A percentile compares a stretch with the other conserved stretches of the same genome.
These are phyloP conservation scores for Blomia tropicalis DNA, from an alignment of 2,888 invertebrate genomes.

Conservation along the genomic window DNA sequence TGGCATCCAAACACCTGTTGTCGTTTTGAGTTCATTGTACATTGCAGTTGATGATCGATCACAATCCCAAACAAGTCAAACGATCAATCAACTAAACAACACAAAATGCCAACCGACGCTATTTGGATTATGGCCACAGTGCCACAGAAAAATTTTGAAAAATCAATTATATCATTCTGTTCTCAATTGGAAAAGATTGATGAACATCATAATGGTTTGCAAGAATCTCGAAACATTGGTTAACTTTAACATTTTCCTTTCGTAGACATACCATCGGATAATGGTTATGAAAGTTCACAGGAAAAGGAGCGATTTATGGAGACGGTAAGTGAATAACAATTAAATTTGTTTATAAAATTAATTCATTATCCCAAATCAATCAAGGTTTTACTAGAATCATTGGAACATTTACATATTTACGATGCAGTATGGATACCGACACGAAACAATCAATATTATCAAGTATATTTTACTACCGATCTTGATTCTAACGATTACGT, in stretches of 20 bases:
- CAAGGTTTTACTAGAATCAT: neutral
- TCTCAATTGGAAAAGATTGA: neutral
- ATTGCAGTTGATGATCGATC: no score
- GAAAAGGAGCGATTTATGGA: no score
- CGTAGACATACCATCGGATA: no score
- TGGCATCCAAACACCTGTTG: no score
- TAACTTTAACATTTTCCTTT: neutral
- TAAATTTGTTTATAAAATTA: no score
- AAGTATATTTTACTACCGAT: conserved; percentile 46
- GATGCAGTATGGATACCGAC: conserved; percentile 45
- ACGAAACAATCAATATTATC: conserved; percentile 41
- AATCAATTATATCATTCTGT: neutral
- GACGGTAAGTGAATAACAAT: no score
- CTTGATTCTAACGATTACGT: conserved; percentile 46
- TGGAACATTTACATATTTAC: conserved; percentile 41
- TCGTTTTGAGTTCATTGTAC: no score
- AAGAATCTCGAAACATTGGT: conserved; percentile 7
- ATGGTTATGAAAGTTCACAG: no score
- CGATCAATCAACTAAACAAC: neutral
- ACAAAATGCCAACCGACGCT: conserved; percentile 23
- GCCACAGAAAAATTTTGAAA: conserved; percentile 28
- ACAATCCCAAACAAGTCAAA: no score
- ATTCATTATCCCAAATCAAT: no score
- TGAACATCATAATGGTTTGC: neutral
- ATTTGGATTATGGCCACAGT: conserved; percentile 28